Percentiles rank a stretch among this genome's conserved stretches.
These are phyloP conservation scores for Datnioides undecimradiatus DNA, from an alignment of 2,113 vertebrate species.

Conservation along the genomic window DNA sequence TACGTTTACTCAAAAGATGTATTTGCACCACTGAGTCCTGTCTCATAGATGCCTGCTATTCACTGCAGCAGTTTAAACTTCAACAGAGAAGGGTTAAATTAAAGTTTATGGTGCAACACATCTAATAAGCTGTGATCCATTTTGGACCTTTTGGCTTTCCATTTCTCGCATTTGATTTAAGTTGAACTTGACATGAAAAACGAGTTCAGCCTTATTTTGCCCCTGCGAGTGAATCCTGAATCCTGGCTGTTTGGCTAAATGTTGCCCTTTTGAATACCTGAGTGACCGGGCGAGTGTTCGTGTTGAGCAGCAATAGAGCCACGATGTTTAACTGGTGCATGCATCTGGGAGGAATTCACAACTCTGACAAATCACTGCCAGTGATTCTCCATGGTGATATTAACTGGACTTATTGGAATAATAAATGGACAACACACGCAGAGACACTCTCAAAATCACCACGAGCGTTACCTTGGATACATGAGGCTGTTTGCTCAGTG, in stretches of 20 bases:
- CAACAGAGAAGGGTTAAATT: background rate
- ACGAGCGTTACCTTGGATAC: background rate
- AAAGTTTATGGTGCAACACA: background rate
- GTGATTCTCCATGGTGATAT: background rate
- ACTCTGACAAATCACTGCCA: background rate
- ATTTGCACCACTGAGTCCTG: too few species aligned
- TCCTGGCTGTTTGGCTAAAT: background rate
- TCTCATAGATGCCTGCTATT: background rate
- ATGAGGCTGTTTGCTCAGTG: conserved; percentile 9
- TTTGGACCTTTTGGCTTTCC: background rate
- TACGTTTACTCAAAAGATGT: background rate
- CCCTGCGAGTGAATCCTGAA: background rate
- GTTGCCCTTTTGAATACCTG: too few species aligned
- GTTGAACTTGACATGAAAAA: background rate
- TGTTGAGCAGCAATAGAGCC: background rate
- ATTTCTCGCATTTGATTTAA: too few species aligned
- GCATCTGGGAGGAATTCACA: background rate
- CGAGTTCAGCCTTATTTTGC: background rate
- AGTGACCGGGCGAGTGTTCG: too few species aligned
- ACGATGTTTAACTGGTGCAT: background rate
- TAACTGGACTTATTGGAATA: background rate
- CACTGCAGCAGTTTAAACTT: background rate
- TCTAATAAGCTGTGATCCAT: background rate
- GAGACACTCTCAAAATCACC: background rate
- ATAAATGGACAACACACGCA: background rate